These are phyloP conservation scores for Panthera tigris DNA, from an alignment of 2,113 vertebrate genomes.

Conservation along the genomic window DNA sequence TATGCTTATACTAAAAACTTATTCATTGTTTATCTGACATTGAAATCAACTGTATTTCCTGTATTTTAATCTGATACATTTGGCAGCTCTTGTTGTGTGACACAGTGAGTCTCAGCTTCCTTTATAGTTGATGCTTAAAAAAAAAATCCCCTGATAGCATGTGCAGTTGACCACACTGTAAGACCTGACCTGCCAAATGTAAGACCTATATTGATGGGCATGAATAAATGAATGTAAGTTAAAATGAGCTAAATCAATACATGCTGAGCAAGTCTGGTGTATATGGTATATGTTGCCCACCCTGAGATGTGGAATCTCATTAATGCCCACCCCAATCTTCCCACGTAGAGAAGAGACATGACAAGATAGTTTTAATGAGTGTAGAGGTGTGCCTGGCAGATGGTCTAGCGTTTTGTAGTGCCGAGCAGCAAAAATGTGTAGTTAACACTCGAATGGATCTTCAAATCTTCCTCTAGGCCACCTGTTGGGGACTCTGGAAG, in stretches of 20 bases:
- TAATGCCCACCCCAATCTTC: conserved; percentile 1
- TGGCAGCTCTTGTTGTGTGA: not conserved
- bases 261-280: not conserved
- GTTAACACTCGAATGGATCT: conserved; percentile 59
- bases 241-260: not conserved
- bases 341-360: conserved; percentile 46
- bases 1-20: not conserved
- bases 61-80: conserved; percentile 7
- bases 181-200: not conserved
- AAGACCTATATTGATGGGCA: not conserved
- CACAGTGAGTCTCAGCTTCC: not conserved
- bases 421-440: conserved; percentile 50
- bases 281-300: not conserved
- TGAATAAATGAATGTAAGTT: not conserved
- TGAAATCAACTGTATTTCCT: not conserved
- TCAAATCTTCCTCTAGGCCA: conserved; percentile 19
- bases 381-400: conserved; percentile 52
- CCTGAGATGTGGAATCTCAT: conserved; percentile 46
- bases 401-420: conserved; percentile 52
- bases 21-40: conserved; percentile 23
- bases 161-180: not conserved
- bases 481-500: conserved; percentile 37
- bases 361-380: conserved; percentile 54
- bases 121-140: not conserved
- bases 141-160: not conserved